Percentiles rank a stretch among this genome's conserved stretches.
phyloP scores from a whole-genome alignment of 2,113 vertebrate species.

The Cygnus buccinator region DNA sequence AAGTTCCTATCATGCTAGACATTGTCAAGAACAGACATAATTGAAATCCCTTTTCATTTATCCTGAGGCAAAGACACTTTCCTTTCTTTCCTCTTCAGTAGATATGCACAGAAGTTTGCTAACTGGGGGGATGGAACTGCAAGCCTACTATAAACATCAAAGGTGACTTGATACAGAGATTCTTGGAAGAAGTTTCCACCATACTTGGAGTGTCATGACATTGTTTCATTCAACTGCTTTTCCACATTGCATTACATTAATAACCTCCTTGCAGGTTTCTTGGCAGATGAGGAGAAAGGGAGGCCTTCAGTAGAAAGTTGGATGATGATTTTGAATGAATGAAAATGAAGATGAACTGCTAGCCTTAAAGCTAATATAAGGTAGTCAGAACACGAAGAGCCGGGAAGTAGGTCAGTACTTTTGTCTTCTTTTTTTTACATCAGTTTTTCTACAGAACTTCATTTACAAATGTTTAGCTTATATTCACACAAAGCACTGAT shows the following conservation, averaged over 20 bases:
- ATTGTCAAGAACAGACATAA: constrained; percentile 11
- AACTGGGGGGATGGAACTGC: constrained; percentile 34
- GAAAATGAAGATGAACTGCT: constrained; percentile 57
- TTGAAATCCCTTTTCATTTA: constrained; percentile 27
- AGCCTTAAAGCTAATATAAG: constrained; percentile 57
- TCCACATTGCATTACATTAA: constrained; percentile 55
- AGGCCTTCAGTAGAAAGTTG: constrained; percentile 32
- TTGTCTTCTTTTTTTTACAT: constrained; percentile 50
- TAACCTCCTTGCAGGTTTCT: constrained; percentile 64
- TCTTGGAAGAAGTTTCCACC: constrained; percentile 59
- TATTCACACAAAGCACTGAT: constrained; percentile 7
- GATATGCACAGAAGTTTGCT: constrained; percentile 44
- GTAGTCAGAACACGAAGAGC: constrained; percentile 37
- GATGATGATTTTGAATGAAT: constrained; percentile 62
- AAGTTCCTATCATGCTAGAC: constrained; percentile 10
- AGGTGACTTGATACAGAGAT: constrained; percentile 42
- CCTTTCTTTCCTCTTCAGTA: constrained; percentile 1
- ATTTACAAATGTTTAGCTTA: constrained; percentile 54
- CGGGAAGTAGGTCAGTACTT: constrained; percentile 61
- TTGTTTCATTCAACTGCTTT: constrained; percentile 50
- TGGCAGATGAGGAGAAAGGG: constrained; percentile 53
- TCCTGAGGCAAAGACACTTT: constrained; percentile 19
- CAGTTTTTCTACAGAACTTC: constrained; percentile 11
- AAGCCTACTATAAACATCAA: constrained; percentile 60
- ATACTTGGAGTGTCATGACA: constrained; percentile 45